phyloP scores from a whole-genome alignment of 2,113 vertebrate species.

The Phaetusa simplex region DNA sequence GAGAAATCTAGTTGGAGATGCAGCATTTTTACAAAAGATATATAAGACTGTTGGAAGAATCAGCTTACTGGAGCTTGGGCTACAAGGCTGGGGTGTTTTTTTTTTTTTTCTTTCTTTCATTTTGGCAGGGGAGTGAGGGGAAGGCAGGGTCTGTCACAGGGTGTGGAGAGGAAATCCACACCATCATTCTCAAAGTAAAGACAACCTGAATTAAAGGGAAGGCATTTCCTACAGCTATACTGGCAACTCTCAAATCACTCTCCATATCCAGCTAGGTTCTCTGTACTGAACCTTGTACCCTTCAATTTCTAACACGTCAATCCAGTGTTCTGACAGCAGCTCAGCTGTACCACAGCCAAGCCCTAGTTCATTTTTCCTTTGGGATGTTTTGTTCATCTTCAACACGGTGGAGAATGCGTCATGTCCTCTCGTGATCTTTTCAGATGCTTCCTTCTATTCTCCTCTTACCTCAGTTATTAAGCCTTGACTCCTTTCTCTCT shows the following conservation, averaged over 20 bases:
- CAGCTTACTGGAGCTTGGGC: neutral
- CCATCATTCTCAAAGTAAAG: neutral
- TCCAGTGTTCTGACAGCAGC: neutral
- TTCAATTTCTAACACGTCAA: neutral
- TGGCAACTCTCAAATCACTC: neutral
- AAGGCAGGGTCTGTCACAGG: neutral
- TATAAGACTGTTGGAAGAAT: neutral
- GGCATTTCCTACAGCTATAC: neutral
- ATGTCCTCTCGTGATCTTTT: neutral
- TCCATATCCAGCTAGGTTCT: neutral
- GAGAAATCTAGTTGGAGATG: neutral
- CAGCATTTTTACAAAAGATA: neutral
- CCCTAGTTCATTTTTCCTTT: neutral
- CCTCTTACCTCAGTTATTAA: neutral
- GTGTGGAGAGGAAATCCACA: neutral
- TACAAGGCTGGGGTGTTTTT: neutral
- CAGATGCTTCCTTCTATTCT: neutral
- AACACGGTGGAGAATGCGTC: neutral
- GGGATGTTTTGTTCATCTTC: neutral
- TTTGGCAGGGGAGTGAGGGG: rapidly evolving
- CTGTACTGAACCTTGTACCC: neutral
- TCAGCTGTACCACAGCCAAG: neutral
- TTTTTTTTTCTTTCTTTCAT: neutral
- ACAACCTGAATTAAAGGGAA: neutral
- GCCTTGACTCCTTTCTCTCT: neutral